A percentile compares a stretch with the other conserved stretches of the same genome.
Conservation (phyloP, 2,888 invertebrate genomes). For the Eupelmus urozonus region DNA sequence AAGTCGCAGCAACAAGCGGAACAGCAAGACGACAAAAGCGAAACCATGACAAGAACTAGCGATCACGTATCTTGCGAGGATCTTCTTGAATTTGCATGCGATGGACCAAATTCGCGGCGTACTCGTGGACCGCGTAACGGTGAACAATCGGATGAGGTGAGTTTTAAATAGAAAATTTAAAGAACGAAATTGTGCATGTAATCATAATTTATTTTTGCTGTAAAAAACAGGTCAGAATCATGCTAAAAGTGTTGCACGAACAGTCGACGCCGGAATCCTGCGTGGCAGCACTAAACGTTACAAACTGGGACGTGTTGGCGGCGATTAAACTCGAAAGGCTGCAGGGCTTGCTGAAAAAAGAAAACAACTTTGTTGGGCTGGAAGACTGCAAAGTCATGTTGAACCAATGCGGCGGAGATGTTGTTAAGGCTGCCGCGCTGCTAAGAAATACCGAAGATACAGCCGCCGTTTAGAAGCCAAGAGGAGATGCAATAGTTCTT, state of each 20-base stretch:
- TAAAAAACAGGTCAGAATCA: conserved; percentile 86
- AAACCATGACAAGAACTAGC: conserved; percentile 72
- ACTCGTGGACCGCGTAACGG: conserved; percentile 89
- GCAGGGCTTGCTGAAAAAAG: conserved; percentile 76
- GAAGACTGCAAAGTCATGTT: conserved; percentile 75
- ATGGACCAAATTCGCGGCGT: conserved; percentile 83
- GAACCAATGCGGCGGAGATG: conserved; percentile 73
- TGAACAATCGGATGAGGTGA: conserved; percentile 90
- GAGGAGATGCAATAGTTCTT: background rate
- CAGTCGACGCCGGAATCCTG: conserved; percentile 84
- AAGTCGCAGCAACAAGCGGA: conserved; percentile 24
- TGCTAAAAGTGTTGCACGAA: conserved; percentile 88
- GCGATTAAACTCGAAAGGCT: conserved; percentile 90
- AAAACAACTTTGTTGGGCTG: conserved; percentile 72
- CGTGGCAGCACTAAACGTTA: conserved; percentile 87
- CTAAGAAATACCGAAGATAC: conserved; percentile 73
- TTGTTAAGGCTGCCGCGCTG: conserved; percentile 75
- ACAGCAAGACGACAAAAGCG: conserved; percentile 47
- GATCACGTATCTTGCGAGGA: conserved; percentile 96
- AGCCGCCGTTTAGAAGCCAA: conserved; percentile 70
- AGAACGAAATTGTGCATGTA: too few relatives aligned
- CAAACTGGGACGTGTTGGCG: conserved; percentile 92
- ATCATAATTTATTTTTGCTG: background rate
- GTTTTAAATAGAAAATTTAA: conserved; percentile 78
- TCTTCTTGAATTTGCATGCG: conserved; percentile 91